Evolutionary conservation across 1,140 invertebrate genomes (phyloP).

Genomic region (Micrasema longulum): DNA sequence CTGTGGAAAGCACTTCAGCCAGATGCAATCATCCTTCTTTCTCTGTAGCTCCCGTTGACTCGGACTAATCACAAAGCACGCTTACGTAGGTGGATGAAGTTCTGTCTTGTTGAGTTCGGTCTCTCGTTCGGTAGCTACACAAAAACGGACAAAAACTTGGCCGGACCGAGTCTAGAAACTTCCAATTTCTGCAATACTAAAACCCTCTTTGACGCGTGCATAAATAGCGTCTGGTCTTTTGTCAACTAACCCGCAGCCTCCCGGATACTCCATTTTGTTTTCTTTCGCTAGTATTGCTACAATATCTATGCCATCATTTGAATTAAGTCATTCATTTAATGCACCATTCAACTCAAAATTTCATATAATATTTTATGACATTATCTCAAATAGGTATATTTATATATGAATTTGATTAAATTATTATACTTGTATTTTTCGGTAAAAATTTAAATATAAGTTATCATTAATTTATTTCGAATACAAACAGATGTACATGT

Average conservation of each 20-base stretch:
- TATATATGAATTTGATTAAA: too few species aligned
- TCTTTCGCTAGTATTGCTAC: constrained; percentile 1
- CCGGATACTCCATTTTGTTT: constrained; percentile 9
- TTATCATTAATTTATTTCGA: too few species aligned
- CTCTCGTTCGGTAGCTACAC: constrained; percentile 19
- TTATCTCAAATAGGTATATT: too few species aligned
- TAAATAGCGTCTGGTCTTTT: constrained; percentile 28
- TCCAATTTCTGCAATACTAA: constrained; percentile 7
- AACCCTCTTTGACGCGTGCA: constrained; percentile 33
- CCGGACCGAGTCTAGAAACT: constrained; percentile 27
- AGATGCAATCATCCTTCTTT: background rate
- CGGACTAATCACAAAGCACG: constrained; percentile 17
- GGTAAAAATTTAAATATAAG: too few species aligned
- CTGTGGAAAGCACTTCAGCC: too few species aligned
- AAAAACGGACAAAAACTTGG: constrained; percentile 32
- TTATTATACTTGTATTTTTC: too few species aligned
- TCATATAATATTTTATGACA: too few species aligned
- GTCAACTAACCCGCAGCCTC: constrained; percentile 8
- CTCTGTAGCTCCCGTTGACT: constrained; percentile 19
- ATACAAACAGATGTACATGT: too few species aligned
- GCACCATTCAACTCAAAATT: too few species aligned
- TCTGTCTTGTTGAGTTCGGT: constrained; percentile 8
- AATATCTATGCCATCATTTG: constrained; percentile 3
- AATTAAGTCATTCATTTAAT: too few species aligned
- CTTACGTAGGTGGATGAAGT: too few species aligned